These are phyloP conservation scores for Palaemon carinicauda DNA, from an alignment of 1,140 invertebrate species.

Conservation along the genomic window DNA sequence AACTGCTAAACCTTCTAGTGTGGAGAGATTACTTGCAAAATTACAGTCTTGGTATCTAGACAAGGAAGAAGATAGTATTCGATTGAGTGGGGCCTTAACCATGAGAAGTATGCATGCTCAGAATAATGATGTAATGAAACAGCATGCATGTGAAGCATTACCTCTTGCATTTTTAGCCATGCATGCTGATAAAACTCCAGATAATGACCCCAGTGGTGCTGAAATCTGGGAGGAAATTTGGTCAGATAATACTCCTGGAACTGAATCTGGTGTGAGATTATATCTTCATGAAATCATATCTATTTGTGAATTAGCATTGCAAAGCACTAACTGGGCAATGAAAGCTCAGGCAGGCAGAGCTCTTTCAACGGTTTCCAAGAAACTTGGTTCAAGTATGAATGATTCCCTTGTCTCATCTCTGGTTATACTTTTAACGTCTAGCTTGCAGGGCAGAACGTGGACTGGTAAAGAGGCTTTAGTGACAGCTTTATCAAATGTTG, in stretches of 20 bases:
- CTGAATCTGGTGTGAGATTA: slow-evolving; percentile 80
- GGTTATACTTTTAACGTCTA: slow-evolving; percentile 74
- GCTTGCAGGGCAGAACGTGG: slow-evolving; percentile 85
- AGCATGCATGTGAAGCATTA: slow-evolving; percentile 79
- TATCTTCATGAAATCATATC: slow-evolving; percentile 79
- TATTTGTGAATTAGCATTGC: slow-evolving; percentile 75
- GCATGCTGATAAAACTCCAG: slow-evolving; percentile 78
- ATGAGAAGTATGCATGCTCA: slow-evolving; percentile 84
- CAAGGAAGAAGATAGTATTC: slow-evolving; percentile 76
- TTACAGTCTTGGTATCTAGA: slow-evolving; percentile 82
- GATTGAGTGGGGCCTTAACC: slow-evolving; percentile 79
- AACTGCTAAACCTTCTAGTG: slow-evolving; percentile 84
- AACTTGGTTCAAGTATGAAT: slow-evolving; percentile 75
- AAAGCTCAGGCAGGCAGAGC: slow-evolving; percentile 86
- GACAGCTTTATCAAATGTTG: slow-evolving; percentile 76
- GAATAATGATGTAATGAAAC: slow-evolving; percentile 82
- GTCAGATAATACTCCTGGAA: slow-evolving; percentile 85
- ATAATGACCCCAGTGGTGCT: slow-evolving; percentile 58
- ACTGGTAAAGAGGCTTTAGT: slow-evolving; percentile 85
- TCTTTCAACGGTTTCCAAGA: slow-evolving; percentile 80
- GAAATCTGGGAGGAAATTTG: slow-evolving; percentile 84
- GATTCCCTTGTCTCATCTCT: slow-evolving; percentile 73
- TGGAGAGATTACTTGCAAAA: slow-evolving; percentile 85
- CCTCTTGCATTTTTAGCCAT: slow-evolving; percentile 89
- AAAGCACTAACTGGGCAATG: slow-evolving; percentile 84